These are phyloP conservation scores for Pogona vitticeps DNA, from an alignment of 2,113 vertebrate genomes.

Conservation along the genomic window DNA sequence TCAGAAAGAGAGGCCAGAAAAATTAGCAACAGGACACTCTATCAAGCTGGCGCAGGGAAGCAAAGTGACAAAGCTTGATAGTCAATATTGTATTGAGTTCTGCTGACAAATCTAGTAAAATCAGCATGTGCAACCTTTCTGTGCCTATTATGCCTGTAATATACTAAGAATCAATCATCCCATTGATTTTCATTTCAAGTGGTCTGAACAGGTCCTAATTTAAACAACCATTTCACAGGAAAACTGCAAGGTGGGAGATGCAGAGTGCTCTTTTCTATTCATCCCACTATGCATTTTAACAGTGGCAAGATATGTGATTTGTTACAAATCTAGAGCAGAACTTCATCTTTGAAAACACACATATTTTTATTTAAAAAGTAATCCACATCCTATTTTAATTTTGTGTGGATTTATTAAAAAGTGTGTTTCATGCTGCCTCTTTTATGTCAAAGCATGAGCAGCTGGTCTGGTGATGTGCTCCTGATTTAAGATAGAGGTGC, in stretches of 20 bases:
- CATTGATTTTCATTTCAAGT: slow-evolving; percentile 8
- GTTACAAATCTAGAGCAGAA: not conserved
- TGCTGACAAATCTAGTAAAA: not conserved
- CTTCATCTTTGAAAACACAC: not conserved
- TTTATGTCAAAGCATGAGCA: too few relatives aligned
- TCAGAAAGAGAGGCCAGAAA: not conserved
- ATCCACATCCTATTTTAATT: too few relatives aligned
- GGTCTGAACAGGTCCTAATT: not conserved
- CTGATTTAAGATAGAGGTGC: too few relatives aligned
- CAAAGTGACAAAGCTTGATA: slow-evolving; percentile 7
- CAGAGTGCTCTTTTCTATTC: not conserved
- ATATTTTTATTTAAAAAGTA: not conserved
- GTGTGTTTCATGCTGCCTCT: too few relatives aligned
- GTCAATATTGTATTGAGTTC: not conserved
- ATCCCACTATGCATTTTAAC: not conserved
- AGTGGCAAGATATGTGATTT: not conserved
- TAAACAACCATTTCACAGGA: not conserved
- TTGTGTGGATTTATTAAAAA: too few relatives aligned
- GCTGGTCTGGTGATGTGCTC: too few relatives aligned
- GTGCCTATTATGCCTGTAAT: not conserved
- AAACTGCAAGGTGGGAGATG: not conserved
- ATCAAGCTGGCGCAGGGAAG: not conserved
- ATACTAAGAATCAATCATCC: not conserved
- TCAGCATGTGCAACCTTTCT: not conserved
- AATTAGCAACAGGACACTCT: not conserved